Evolutionary conservation across 2,888 invertebrate species (phyloP).

Genomic region (Parnassius mnemosyne): DNA sequence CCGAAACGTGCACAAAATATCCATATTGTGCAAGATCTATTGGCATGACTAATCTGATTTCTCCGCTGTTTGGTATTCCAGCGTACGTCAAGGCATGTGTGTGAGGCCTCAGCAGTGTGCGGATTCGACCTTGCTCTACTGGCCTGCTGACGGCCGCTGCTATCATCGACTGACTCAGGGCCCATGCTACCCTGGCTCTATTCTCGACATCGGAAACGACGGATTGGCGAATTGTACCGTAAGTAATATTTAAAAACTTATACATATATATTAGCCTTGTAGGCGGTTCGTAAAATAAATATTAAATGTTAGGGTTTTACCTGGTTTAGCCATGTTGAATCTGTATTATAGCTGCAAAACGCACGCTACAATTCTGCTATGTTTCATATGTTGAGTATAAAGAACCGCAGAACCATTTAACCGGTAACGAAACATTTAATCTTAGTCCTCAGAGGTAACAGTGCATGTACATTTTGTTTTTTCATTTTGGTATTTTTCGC

Average conservation of each 20-base stretch:
- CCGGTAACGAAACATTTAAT: no score
- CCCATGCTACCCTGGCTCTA: slow-evolving; percentile 87
- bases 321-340: no score
- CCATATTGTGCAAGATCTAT: slow-evolving; percentile 18
- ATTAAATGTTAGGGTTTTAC: no score
- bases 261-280: no score
- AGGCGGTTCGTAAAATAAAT: no score
- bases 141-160: slow-evolving; percentile 89
- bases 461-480: no score
- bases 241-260: slow-evolving; percentile 32
- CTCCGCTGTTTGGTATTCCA: slow-evolving; percentile 50
- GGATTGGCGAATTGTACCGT: slow-evolving; percentile 84
- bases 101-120: slow-evolving; percentile 83
- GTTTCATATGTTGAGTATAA: no score
- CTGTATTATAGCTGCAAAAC: no score
- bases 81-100: slow-evolving; percentile 87
- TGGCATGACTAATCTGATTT: slow-evolving; percentile 21
- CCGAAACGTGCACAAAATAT: slow-evolving; percentile 14
- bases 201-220: slow-evolving; percentile 81
- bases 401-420: no score
- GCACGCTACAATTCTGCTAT: no score
- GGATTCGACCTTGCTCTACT: slow-evolving; percentile 84
- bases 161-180: slow-evolving; percentile 86
- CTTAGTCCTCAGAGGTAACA: no score
- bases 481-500: no score